Conservation (phyloP, 1,140 invertebrate species). For the Andrena cerasifolii region DNA sequence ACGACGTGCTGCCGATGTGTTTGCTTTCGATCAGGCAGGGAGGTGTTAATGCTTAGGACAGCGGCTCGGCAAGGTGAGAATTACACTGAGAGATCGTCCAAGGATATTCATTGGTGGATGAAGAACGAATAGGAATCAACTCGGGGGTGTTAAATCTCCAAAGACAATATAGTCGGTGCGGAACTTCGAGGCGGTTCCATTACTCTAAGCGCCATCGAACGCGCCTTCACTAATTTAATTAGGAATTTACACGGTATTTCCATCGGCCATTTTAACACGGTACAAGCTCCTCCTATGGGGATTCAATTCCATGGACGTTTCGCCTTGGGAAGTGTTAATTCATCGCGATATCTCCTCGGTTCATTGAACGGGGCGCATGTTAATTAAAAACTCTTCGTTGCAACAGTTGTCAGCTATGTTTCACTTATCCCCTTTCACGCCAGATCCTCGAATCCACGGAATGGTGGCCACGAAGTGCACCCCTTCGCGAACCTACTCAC, state of each 20-base stretch:
- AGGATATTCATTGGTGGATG: conserved; percentile 59
- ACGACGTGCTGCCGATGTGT: conserved; percentile 50
- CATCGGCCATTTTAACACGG: conserved; percentile 53
- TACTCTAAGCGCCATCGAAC: conserved; percentile 20
- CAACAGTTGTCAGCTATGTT: background rate
- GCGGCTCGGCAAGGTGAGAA: conserved; percentile 64
- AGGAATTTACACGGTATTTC: conserved; percentile 62
- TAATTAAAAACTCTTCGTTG: conserved; percentile 42
- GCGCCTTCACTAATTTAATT: conserved; percentile 68
- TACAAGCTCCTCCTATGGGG: background rate
- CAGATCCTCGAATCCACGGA: no score
- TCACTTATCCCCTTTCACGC: no score
- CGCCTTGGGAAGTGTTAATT: conserved; percentile 50
- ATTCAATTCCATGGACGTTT: conserved; percentile 24
- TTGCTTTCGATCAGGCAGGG: conserved; percentile 65
- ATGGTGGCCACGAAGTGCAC: no score
- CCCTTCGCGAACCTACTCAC: conserved; percentile 60
- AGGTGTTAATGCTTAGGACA: conserved; percentile 68
- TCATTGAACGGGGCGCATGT: conserved; percentile 6
- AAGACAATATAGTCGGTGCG: conserved; percentile 47
- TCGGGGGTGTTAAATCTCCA: conserved; percentile 48
- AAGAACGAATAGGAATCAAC: conserved; percentile 24
- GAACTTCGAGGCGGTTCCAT: conserved; percentile 26
- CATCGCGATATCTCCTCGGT: conserved; percentile 9
- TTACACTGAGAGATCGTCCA: conserved; percentile 53